Evolutionary conservation across 2,113 vertebrate genomes (phyloP), one percentile per base, ranked within the genome.

Genomic region (Dasyprocta punctata): DNA sequence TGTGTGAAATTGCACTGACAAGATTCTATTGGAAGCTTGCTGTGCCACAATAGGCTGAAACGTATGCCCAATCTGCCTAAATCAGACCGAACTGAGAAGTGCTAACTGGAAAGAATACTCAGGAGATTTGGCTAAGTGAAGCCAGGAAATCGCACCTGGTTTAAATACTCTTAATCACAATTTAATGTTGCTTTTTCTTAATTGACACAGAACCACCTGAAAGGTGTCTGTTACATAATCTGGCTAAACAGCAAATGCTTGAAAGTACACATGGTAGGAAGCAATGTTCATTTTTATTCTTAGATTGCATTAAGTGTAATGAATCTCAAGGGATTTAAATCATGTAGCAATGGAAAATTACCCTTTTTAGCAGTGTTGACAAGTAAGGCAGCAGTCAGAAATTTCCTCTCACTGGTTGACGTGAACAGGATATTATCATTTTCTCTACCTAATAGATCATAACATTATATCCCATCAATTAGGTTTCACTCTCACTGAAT

Each of bases 1-100:
- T 89, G 94, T 92, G 90, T 95, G 88, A 96, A 96, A 97, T 44
- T 65, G 54, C 85, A 61, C 60, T 93, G 88, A 82, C 92, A 90
- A 75, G 75, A 81, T 69, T 90, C 63, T 75, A 26, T 13, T 88
- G 77, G 88, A 92, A 89, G 56, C 82, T 92, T 85, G 65, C 89
- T 84, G 77, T 52, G 90, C 36, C 44, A 8, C 33, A 36, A n/a
- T 92, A 56, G 93, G 60, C 61, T 38, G 63, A 28, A 61, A 44
- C n/a, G 22, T 60, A 5, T 58, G 19, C 69, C 75, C 52, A 54
- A 0, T 78, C 69, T 90, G 47, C 49, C 65, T 87, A 26, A 67
- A 26, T 16, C 54, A 96, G 84, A 69, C 80, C 7, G n/a, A 69
- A 41, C 36, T 0, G 8, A 96, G 54, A 63, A 36, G 22, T 7